Conservation (phyloP, 2,113 vertebrate species). For the Callithrix jacchus region DNA sequence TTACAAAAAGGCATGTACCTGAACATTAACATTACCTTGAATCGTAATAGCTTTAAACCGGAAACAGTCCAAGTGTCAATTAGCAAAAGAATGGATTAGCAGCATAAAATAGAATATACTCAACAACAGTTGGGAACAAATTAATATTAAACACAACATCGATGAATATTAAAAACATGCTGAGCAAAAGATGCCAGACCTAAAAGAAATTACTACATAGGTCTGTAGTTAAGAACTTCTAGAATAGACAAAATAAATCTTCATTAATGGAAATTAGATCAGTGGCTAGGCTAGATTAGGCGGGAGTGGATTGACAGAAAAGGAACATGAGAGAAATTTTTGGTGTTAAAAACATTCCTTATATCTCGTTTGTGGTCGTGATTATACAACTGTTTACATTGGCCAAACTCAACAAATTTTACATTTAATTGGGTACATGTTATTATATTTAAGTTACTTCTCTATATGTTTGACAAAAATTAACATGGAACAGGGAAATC, state of each 20-base stretch:
- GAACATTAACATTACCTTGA: background rate
- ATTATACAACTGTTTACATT: background rate
- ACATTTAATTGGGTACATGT: background rate
- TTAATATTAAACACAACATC: background rate
- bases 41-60: background rate
- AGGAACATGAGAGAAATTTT: background rate
- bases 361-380: background rate
- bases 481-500: background rate
- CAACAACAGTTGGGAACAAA: background rate
- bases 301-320: background rate
- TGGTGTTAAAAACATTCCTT: background rate
- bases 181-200: background rate
- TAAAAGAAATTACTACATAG: background rate
- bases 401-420: background rate
- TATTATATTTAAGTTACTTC: background rate
- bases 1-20: background rate
- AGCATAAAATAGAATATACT: background rate
- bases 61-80: background rate
- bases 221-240: background rate
- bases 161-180: background rate
- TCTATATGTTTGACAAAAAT: background rate
- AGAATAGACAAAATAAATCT: background rate
- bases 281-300: background rate
- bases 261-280: background rate
- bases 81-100: background rate